phyloP scores from a whole-genome alignment of 2,888 invertebrate genomes.

The Drosophila percnosoma region DNA sequence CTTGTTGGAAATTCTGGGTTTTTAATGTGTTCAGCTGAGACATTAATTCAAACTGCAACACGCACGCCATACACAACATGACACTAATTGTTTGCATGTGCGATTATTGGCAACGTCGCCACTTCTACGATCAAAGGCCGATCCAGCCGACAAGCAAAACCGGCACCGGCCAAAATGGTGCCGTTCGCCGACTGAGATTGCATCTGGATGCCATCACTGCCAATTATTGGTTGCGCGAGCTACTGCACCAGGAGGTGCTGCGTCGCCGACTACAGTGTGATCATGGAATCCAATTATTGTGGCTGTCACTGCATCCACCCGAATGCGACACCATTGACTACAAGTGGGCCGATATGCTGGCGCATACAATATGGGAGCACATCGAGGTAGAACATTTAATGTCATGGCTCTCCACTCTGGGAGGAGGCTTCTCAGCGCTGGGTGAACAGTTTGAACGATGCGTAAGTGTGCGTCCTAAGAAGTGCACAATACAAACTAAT shows the following conservation, averaged over 20 bases:
- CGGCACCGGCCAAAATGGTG: constrained; percentile 10
- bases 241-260: constrained; percentile 68
- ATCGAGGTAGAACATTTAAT: constrained; percentile 93
- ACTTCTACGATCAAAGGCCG: constrained; percentile 54
- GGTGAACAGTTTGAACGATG: constrained; percentile 94
- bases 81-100: constrained; percentile 75
- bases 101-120: constrained; percentile 73
- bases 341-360: constrained; percentile 87
- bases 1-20: neutral
- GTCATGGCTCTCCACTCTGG: constrained; percentile 98
- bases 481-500: neutral
- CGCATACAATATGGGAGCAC: constrained; percentile 86
- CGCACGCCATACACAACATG: constrained; percentile 49
- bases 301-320: constrained; percentile 87
- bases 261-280: constrained; percentile 44
- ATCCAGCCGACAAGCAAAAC: constrained; percentile 19
- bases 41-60: constrained; percentile 19
- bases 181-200: constrained; percentile 54
- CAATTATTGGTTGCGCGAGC: constrained; percentile 75
- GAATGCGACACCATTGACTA: constrained; percentile 89
- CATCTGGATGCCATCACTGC: constrained; percentile 72
- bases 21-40: constrained; percentile 26
- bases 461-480: constrained; percentile 85
- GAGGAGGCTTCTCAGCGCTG: constrained; percentile 97
- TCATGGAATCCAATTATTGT: constrained; percentile 63